Percentiles rank a stretch among this genome's conserved stretches.
Conservation (phyloP, 2,888 invertebrate genomes). For the Caenorhabditis sinica region DNA sequence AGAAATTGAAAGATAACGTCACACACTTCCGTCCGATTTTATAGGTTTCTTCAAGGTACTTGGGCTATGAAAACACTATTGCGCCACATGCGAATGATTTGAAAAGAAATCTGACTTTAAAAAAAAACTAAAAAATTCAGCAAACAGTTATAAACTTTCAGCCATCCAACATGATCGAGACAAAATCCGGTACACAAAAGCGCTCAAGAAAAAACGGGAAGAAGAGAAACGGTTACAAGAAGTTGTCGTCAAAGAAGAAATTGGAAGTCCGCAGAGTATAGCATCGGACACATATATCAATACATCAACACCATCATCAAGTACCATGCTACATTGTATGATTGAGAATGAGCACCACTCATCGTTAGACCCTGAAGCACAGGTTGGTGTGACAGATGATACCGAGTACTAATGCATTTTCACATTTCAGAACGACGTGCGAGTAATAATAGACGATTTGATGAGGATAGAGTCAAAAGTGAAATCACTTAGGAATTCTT, state of each 20-base stretch:
- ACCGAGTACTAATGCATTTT: neutral
- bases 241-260: slow-evolving; percentile 68
- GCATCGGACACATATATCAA: slow-evolving; percentile 73
- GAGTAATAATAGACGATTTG: slow-evolving; percentile 66
- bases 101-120: neutral
- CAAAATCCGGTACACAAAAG: slow-evolving; percentile 79
- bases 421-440: slow-evolving; percentile 65
- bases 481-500: slow-evolving; percentile 70
- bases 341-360: slow-evolving; percentile 20
- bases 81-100: slow-evolving; percentile 23
- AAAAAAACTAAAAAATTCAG: neutral
- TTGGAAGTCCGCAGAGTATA: slow-evolving; percentile 71
- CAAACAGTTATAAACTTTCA: slow-evolving; percentile 49
- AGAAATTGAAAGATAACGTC: slow-evolving; percentile 18
- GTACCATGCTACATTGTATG: slow-evolving; percentile 64
- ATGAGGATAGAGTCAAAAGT: slow-evolving; percentile 70
- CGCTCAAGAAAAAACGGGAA: slow-evolving; percentile 74
- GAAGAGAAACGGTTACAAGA: slow-evolving; percentile 69
- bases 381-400: slow-evolving; percentile 34
- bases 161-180: slow-evolving; percentile 80
- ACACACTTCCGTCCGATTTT: slow-evolving; percentile 21
- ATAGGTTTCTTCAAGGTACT: slow-evolving; percentile 41
- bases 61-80: slow-evolving; percentile 5
- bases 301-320: slow-evolving; percentile 76
- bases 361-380: slow-evolving; percentile 48